These are phyloP conservation scores for Apis florea DNA, from an alignment of 1,140 invertebrate species.

Conservation along the genomic window DNA sequence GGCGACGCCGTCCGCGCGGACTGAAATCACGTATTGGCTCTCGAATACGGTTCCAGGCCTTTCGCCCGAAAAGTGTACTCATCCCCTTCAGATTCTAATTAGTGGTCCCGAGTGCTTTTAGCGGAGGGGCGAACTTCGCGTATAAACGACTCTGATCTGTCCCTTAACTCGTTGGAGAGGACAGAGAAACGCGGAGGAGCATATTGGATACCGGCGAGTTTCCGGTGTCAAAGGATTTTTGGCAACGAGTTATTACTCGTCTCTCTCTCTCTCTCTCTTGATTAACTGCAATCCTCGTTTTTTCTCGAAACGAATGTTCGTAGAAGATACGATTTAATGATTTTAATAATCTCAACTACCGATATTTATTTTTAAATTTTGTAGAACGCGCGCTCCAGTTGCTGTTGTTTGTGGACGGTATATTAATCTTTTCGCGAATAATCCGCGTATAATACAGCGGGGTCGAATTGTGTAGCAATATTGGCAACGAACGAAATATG, in stretches of 20 bases:
- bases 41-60: slow-evolving; percentile 20
- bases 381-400: too few relatives aligned
- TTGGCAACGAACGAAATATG: slow-evolving; percentile 37
- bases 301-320: background rate
- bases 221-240: background rate
- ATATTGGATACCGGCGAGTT: background rate
- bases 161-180: slow-evolving; percentile 4
- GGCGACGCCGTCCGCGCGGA: slow-evolving; percentile 17
- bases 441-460: slow-evolving; percentile 27
- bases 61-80: slow-evolving; percentile 31
- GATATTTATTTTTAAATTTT: too few relatives aligned
- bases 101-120: slow-evolving; percentile 28
- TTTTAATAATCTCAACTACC: too few relatives aligned
- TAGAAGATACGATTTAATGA: too few relatives aligned
- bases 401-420: background rate
- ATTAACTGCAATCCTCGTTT: too few relatives aligned
- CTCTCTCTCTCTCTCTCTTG: too few relatives aligned
- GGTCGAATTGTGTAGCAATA: background rate
- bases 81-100: slow-evolving; percentile 45
- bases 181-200: background rate
- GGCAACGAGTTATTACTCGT: background rate
- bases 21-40: slow-evolving; percentile 57
- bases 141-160: slow-evolving; percentile 20
- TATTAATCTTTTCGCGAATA: slow-evolving; percentile 35
- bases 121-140: slow-evolving; percentile 1